Evolutionary conservation across 2,888 invertebrate species (phyloP).

Genomic region (Lasioglossum villosulum): DNA sequence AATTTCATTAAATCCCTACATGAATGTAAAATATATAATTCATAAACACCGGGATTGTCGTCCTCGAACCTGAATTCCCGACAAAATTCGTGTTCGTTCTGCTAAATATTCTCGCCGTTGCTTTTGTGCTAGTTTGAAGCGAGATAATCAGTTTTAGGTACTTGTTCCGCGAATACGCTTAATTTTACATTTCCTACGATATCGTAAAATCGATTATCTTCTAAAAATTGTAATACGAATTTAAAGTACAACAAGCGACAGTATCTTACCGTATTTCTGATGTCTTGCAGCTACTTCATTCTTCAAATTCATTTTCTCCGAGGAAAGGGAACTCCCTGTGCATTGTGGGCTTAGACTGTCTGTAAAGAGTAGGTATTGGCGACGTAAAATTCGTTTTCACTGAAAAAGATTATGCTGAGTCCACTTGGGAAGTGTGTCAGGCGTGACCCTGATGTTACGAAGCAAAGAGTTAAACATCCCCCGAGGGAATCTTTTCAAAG

Average conservation of each 20-base stretch:
- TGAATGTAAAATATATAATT: background rate
- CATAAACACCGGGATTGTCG: background rate
- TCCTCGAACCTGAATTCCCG: background rate
- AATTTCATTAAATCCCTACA: background rate
- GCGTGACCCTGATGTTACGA: background rate
- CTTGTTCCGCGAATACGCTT: background rate
- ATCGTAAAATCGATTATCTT: background rate
- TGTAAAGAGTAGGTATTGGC: background rate
- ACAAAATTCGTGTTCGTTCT: background rate
- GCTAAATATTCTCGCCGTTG: background rate
- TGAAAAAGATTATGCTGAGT: background rate
- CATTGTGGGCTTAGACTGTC: background rate
- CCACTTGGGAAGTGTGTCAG: background rate
- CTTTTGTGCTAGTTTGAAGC: background rate
- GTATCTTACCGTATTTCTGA: too few relatives aligned
- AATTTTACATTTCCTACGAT: background rate
- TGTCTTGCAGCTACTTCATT: too few relatives aligned
- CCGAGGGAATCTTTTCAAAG: background rate
- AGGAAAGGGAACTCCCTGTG: background rate
- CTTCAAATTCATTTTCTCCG: background rate
- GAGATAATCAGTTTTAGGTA: background rate
- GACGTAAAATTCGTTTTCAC: background rate
- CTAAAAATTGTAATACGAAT: background rate
- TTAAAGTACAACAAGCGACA: background rate
- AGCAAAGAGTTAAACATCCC: background rate